Conservation (phyloP, 2,113 vertebrate genomes). For the Larimichthys polyactis region DNA sequence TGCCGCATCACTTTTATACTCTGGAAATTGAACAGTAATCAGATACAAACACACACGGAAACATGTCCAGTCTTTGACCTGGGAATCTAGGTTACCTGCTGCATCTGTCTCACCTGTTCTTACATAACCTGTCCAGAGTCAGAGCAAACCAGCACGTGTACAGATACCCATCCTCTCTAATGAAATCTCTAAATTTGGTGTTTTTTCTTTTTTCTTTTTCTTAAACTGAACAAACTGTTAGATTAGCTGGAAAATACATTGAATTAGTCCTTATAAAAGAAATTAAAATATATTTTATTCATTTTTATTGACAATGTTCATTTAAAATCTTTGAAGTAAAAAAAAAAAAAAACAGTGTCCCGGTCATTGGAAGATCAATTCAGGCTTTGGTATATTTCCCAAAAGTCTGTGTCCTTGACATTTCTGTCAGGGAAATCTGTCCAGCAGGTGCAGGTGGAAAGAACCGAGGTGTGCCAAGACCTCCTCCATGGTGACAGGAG, state of each 20-base stretch:
- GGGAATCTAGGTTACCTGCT: slow-evolving; percentile 5
- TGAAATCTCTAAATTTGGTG: too few species aligned
- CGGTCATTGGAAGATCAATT: not conserved
- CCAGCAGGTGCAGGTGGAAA: slow-evolving; percentile 69
- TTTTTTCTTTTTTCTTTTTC: too few species aligned
- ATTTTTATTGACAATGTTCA: not conserved
- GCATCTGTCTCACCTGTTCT: slow-evolving; percentile 27
- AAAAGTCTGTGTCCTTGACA: slow-evolving; percentile 31
- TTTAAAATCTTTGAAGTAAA: not conserved
- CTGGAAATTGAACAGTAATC: not conserved
- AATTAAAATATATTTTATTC: not conserved
- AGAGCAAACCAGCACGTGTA: not conserved
- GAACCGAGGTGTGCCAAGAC: slow-evolving; percentile 40
- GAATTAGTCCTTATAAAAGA: not conserved
- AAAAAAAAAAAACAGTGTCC: not conserved
- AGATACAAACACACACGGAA: not conserved
- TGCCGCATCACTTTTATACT: slow-evolving; percentile 24
- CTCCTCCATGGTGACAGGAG: slow-evolving; percentile 56
- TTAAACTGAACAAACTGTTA: too few species aligned
- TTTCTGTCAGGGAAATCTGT: slow-evolving; percentile 34
- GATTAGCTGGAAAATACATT: too few species aligned
- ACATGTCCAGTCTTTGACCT: slow-evolving; percentile 12
- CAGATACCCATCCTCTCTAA: not conserved
- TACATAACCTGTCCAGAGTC: not conserved
- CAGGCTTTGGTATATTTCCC: not conserved